These are phyloP conservation scores for Coccyzus lansbergi DNA, from an alignment of 2,797 vertebrate species.

Conservation along the genomic window DNA sequence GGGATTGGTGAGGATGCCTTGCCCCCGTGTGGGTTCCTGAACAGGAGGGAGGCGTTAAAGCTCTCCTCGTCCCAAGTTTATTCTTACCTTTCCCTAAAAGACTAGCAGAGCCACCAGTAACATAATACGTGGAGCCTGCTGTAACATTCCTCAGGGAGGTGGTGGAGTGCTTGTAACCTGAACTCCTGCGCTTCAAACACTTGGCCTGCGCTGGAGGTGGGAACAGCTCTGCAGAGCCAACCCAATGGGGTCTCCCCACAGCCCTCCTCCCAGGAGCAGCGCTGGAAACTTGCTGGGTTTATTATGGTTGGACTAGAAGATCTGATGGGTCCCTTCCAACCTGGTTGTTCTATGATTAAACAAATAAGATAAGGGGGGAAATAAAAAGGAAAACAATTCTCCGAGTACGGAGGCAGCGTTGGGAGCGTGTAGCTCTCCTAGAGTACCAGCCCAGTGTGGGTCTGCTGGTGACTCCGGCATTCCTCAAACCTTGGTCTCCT, in stretches of 20 bases:
- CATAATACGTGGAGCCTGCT: constrained; percentile 7
- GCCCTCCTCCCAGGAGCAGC: not conserved
- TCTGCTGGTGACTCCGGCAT: not conserved
- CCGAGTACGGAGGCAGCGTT: not conserved
- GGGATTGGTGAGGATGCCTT: rapidly evolving
- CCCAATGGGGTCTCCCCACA: not conserved
- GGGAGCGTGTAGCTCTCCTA: not conserved
- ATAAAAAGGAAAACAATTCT: not conserved
- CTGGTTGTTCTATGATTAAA: no score
- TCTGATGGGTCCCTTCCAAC: no score
- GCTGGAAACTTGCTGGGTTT: not conserved
- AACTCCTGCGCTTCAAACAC: not conserved
- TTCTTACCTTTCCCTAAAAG: constrained; percentile 40
- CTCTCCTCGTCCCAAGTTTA: not conserved
- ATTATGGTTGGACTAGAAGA: no score
- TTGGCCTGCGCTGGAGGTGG: not conserved
- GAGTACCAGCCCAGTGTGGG: not conserved
- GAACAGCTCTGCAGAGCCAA: not conserved
- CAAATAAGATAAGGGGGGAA: not conserved
- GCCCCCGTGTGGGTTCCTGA: not conserved
- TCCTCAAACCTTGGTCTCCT: not conserved
- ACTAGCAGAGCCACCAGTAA: constrained; percentile 36
- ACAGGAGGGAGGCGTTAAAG: not conserved
- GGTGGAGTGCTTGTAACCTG: constrained; percentile 48
- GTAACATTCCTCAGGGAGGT: constrained; percentile 48